These are phyloP conservation scores for Popillia japonica DNA, from an alignment of 1,140 invertebrate species.

Conservation along the genomic window DNA sequence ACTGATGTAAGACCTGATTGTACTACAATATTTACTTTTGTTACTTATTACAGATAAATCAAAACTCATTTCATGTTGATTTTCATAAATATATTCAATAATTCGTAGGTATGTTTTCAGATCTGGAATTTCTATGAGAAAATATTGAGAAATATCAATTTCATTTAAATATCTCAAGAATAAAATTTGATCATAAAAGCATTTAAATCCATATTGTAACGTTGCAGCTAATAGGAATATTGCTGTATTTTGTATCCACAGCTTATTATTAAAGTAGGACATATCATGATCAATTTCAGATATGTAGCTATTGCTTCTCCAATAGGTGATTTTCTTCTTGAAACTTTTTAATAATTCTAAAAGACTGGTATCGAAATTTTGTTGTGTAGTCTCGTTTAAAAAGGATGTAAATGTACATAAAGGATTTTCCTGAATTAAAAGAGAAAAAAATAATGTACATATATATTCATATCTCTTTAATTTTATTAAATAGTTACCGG, in stretches of 20 bases:
- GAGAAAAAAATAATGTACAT: conserved; percentile 40
- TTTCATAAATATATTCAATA: conserved; percentile 61
- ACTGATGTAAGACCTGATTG: conserved; percentile 64
- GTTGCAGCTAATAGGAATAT: conserved; percentile 64
- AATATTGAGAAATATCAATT: conserved; percentile 64
- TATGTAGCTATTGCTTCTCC: conserved; percentile 50
- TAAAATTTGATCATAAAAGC: conserved; percentile 65
- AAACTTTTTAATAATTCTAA: conserved; percentile 55
- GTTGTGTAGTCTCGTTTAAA: conserved; percentile 57
- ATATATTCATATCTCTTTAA: neutral
- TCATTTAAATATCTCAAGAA: conserved; percentile 64
- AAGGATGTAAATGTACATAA: conserved; percentile 65
- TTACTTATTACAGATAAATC: conserved; percentile 56
- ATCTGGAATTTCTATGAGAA: conserved; percentile 64
- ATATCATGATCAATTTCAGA: conserved; percentile 55
- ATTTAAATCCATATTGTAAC: conserved; percentile 65
- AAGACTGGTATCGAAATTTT: conserved; percentile 53
- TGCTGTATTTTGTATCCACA: conserved; percentile 67
- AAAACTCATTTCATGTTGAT: conserved; percentile 57
- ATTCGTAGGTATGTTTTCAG: conserved; percentile 65
- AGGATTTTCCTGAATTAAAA: conserved; percentile 66
- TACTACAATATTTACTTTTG: conserved; percentile 51
- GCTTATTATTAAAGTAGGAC: conserved; percentile 54
- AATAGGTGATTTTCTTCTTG: conserved; percentile 46
- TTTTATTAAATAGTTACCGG: conserved; percentile 59